These are phyloP conservation scores for Pseudorectes ferrugineus DNA, from an alignment of 2,113 vertebrate species.

Conservation along the genomic window DNA sequence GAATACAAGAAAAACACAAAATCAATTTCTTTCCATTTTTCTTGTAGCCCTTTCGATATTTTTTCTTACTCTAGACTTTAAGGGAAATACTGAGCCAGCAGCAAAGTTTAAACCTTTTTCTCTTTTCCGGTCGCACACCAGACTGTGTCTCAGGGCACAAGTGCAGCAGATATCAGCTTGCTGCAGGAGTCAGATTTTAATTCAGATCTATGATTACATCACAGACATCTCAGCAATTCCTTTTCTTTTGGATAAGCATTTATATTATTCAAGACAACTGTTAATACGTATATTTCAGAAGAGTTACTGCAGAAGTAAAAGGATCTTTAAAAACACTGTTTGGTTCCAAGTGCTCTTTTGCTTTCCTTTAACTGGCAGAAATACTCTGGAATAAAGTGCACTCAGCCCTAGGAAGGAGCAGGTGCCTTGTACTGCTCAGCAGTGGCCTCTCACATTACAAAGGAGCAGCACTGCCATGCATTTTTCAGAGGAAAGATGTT, in stretches of 20 bases:
- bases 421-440: conserved; percentile 11
- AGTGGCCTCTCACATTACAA: conserved; percentile 7
- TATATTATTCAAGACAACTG: background rate
- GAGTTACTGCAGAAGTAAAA: background rate
- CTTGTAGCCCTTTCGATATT: background rate
- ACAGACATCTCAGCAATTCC: background rate
- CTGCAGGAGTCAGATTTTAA: background rate
- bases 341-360: background rate
- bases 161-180: background rate
- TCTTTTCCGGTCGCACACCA: background rate
- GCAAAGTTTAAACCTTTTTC: background rate
- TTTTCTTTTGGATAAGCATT: background rate
- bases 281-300: background rate
- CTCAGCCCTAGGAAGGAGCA: background rate
- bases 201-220: background rate
- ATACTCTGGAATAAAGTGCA: background rate
- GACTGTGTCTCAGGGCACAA: background rate
- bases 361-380: background rate
- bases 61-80: background rate
- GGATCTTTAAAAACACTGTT: background rate
- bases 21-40: background rate
- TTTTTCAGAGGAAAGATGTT: conserved; percentile 4
- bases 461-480: background rate
- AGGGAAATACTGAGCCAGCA: background rate
- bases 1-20: too few relatives aligned